Evolutionary conservation across 2,797 vertebrate species (phyloP).

Genomic region (Semaprochilodus insignis): DNA sequence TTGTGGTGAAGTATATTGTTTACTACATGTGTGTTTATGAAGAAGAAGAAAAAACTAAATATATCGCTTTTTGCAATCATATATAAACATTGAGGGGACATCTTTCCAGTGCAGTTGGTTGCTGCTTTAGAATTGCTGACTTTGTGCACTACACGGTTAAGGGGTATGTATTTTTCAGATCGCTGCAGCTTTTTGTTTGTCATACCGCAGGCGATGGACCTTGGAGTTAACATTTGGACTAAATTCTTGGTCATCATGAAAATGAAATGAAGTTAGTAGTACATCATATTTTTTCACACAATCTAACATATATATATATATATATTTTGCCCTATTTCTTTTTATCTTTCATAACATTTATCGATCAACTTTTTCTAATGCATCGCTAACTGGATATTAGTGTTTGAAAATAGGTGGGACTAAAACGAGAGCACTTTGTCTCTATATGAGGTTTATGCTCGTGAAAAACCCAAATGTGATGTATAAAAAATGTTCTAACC

Average conservation of each 20-base stretch:
- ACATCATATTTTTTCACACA: conserved; percentile 53
- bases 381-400: conserved; percentile 21
- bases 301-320: conserved; percentile 33
- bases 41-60: conserved; percentile 64
- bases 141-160: conserved; percentile 63
- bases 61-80: conserved; percentile 40
- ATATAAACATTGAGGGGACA: conserved; percentile 62
- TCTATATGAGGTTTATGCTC: background rate
- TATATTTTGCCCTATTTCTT: conserved; percentile 46
- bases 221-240: conserved; percentile 22
- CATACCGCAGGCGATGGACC: conserved; percentile 68
- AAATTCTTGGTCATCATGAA: conserved; percentile 54
- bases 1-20: conserved; percentile 82
- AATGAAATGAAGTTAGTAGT: conserved; percentile 56
- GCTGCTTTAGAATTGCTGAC: conserved; percentile 62
- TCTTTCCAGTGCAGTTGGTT: background rate
- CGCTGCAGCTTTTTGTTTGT: conserved; percentile 68
- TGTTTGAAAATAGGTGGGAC: background rate
- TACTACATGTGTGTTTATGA: conserved; percentile 77
- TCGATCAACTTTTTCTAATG: conserved; percentile 13
- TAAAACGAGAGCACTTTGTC: background rate
- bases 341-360: conserved; percentile 26
- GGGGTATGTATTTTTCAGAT: conserved; percentile 69
- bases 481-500: background rate
- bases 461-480: background rate